These are phyloP conservation scores for Oryzias dopingdopingensis DNA, from an alignment of 2,797 vertebrate genomes.

Conservation along the genomic window DNA sequence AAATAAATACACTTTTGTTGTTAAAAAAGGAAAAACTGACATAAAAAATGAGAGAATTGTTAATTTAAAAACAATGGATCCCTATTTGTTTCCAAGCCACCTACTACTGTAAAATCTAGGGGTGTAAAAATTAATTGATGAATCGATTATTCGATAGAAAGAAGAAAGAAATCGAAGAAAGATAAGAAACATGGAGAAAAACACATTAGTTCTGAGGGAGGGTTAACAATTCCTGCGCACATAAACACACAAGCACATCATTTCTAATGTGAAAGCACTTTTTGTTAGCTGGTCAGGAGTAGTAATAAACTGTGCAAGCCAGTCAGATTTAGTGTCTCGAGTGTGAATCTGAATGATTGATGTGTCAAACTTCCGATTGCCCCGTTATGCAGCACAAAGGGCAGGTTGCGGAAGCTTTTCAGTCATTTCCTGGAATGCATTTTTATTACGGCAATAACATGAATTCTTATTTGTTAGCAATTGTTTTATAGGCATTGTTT, in stretches of 20 bases:
- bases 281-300: slow-evolving; percentile 13
- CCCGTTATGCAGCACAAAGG: not conserved
- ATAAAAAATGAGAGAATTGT: too few species aligned
- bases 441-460: slow-evolving; percentile 1
- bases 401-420: not conserved
- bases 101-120: too few species aligned
- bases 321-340: slow-evolving; percentile 2
- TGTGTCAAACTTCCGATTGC: not conserved
- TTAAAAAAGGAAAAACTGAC: too few species aligned
- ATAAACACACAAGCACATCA: not conserved
- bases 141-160: too few species aligned
- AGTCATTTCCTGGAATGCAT: slow-evolving; percentile 7
- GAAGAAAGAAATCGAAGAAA: too few species aligned
- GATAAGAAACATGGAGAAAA: slow-evolving; percentile 39
- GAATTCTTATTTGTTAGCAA: not conserved
- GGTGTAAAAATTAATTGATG: too few species aligned
- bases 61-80: too few species aligned
- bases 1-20: too few species aligned
- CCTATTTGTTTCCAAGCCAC: too few species aligned
- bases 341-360: slow-evolving; percentile 7
- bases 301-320: slow-evolving; percentile 18
- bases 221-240: not conserved
- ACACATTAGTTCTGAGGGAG: not conserved
- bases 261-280: slow-evolving; percentile 27
- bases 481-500: not conserved